Base-by-base conservation (phyloP, 2,888 invertebrate species). In the Drosophila conformis region DNA sequence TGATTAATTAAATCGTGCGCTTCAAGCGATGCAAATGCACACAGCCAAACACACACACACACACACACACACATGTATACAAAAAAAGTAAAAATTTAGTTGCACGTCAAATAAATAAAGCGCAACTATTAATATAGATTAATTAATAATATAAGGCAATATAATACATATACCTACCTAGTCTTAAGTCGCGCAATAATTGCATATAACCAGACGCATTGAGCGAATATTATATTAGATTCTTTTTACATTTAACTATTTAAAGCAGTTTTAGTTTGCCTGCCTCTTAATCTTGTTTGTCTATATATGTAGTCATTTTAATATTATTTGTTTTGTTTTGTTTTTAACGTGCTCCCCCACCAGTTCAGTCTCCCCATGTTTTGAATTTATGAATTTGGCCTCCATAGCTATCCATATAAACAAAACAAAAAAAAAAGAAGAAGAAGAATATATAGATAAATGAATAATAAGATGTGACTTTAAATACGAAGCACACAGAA, bases 401-500 rank as follows among this genome's bases (percentile, higher is more conserved):
- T 73, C 60, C 68, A 18, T 63, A 77, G 70, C 33, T 56, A 57
- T 48, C 49, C 25, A 40, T 60, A 38, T 58, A 73, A 52, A 49
- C 15, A 48, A 54, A 52, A 52, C 8, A 33, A 29, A 57, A 69
- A 49, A 25, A 25, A 25, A 25, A 48, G 40, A 42, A 59, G 21
- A 21, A 21, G 21, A 42, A 59, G 60, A 57, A 59, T 13, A 66
- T 64, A 62, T 79, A 46, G 46, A 46, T 46, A 46, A 25, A 25
- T 46, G 46, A 46, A 35, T 54, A 64, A 60, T 64, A 64, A 54
- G 58, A 61, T 52, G 67, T 78, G 78, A 71, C 60, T 71, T 70
- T 53, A 49, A 48, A 69, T 67, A 70, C 59, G 36, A 74, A 66
- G 77, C 76, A 82, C 82, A 82, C 48, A 68, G 66, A 79, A 77